Conservation (phyloP, 2,888 invertebrate genomes). For the Agapostemon virescens region DNA sequence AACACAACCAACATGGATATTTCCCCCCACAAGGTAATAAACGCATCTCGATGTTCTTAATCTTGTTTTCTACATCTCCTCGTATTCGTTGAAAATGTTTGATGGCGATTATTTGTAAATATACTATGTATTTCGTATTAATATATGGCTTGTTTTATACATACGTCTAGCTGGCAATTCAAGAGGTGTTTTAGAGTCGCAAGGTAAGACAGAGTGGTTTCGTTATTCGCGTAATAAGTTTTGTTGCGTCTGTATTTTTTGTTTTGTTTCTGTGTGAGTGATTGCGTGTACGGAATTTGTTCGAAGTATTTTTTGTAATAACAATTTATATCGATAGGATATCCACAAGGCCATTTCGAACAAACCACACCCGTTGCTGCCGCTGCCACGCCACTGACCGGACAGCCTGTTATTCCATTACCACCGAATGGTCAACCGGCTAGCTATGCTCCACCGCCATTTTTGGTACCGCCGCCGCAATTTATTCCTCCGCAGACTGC, state of each 20-base stretch:
- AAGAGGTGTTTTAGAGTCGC: conserved; percentile 78
- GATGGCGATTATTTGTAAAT: conserved; percentile 8
- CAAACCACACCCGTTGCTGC: conserved; percentile 74
- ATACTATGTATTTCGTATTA: conserved; percentile 45
- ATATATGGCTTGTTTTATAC: conserved; percentile 69
- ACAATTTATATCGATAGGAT: conserved; percentile 66
- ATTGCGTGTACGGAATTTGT: neutral
- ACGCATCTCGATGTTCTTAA: neutral
- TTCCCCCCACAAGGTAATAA: conserved; percentile 77
- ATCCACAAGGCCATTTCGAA: conserved; percentile 77
- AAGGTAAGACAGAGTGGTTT: conserved; percentile 73
- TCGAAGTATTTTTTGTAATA: neutral
- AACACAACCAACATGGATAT: conserved; percentile 72
- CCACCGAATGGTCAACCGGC: conserved; percentile 75
- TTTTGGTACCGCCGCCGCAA: conserved; percentile 78
- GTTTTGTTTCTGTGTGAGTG: neutral
- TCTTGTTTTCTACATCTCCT: neutral
- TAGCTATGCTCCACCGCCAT: conserved; percentile 76
- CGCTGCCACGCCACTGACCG: conserved; percentile 72
- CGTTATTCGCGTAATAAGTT: neutral
- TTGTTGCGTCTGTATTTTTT: neutral
- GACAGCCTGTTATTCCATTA: conserved; percentile 77
- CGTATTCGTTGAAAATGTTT: conserved; percentile 1
- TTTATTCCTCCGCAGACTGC: conserved; percentile 78
- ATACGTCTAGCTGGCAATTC: conserved; percentile 78